Evolutionary conservation across 2,113 vertebrate genomes (phyloP), one percentile per base, ranked within the genome.

Genomic region (Perca fluviatilis): DNA sequence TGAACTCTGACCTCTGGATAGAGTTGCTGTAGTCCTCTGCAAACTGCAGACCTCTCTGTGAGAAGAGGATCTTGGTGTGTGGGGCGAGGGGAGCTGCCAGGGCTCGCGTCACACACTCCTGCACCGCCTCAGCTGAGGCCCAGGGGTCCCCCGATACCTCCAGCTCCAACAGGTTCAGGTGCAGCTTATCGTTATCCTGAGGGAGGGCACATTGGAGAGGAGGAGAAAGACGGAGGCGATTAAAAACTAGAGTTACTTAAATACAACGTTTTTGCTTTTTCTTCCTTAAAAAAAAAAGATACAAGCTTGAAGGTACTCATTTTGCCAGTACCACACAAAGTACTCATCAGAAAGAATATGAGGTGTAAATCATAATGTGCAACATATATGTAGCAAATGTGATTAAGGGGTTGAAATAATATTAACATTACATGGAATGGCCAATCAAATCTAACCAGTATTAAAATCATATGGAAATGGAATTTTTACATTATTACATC

Each of bases 151-250:
- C 93, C 0, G 95, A 95, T 9, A 95, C 93, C 86, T 97, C 96
- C 88, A 96, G 91, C 85, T 97, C 97, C 89, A 97, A 80, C 49
- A 97, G 93, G 82, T 96, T 97, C 85, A 96, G 60, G 64, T 97
- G 94, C 16, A 97, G 93, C 33, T 95, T 96, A 30, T 95, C 90
- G 25, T 97, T 97, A 51, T 96, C 93, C 97, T 97, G 82, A 16
- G 3, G 14, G 50, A 2, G 18, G 36, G 30, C 49, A 54, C 46
- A 36, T 11, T 5, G 4, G 9, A 43, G 9, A 67, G 12, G 49
- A 49, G 69, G 74, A 14, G 12, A 6, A 15, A 23, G n/a, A 50
- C 4, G 8, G 7, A 27, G 40, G 4, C 10, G 7, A 7, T 30
- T 33, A 70, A 23, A 57, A 54, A 16, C 9, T 2, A 61, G 2